Base-by-base conservation (phyloP, 2,113 vertebrate species). In the Micronycteris hirsuta region DNA sequence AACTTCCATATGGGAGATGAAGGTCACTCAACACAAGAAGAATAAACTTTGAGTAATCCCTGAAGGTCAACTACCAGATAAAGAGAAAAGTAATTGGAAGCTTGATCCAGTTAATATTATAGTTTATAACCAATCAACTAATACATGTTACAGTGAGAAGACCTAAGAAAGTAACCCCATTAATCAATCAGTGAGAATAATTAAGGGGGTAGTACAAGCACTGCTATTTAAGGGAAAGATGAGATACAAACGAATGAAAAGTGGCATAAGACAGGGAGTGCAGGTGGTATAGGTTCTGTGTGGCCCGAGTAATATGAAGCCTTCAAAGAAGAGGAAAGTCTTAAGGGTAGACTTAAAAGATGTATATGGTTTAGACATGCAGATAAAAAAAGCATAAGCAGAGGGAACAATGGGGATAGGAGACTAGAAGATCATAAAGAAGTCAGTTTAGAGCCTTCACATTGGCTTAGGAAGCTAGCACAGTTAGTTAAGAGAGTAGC, bases 111-210 rank as follows among this genome's bases (percentile, higher is more conserved):
- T 82, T 83, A 82, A 73, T 2, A 91, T 13, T 77, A 26, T 24
- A 91, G 38, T 92, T 86, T 81, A 41, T 94, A 97, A 89, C n/a
- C 65, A 93, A 88, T 33, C 84, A 94, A 83, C 63, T 47, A 91
- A 28, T 58, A 95, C 26, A 45, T 73, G 86, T 93, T 78, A 94
- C 89, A 93, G 52, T 63, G 74, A 90, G 43, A 96, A 78, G 52
- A 92, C 33, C 49, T 80, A 83, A 68, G 43, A 95, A 63, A 67
- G n/a, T 89, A 96, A 77, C 43, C 22, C 22, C 45, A 81, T 52
- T 76, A 94, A 84, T 90, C 71, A 95, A 91, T 56, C 5, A 82
- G 43, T 38, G 80, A 93, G 84, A 97, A 89, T 87, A 94, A 93
- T 26, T 61, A 14, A 86, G 47, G n/a, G 88, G 17, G 17, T 65